Conservation (phyloP, 2,888 invertebrate species). For the Pseudolycoriella hygida region DNA sequence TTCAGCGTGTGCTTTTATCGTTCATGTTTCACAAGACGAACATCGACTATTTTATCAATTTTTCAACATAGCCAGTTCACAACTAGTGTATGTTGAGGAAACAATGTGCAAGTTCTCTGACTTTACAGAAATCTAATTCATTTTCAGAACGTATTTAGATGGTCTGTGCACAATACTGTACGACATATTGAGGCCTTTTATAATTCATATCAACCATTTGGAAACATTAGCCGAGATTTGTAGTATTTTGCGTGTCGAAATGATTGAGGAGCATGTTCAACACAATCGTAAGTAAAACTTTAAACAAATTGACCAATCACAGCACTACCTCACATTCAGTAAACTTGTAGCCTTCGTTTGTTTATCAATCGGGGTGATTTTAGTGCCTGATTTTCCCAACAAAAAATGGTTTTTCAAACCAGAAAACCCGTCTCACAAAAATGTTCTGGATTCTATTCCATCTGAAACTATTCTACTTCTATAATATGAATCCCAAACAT, state of each 20-base stretch:
- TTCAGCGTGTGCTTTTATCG: constrained; percentile 73
- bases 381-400: too few relatives aligned
- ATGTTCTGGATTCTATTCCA: too few relatives aligned
- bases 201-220: constrained; percentile 92
- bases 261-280: constrained; percentile 79
- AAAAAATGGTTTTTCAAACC: too few relatives aligned
- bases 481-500: too few relatives aligned
- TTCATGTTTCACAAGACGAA: constrained; percentile 91
- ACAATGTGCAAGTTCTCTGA: too few relatives aligned
- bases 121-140: background rate
- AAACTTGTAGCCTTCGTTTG: too few relatives aligned
- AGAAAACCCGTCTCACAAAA: too few relatives aligned
- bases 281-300: constrained; percentile 47
- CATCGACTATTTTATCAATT: constrained; percentile 81
- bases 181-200: constrained; percentile 79
- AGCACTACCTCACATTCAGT: too few relatives aligned
- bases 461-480: too few relatives aligned
- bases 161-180: constrained; percentile 75
- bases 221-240: constrained; percentile 96
- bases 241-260: constrained; percentile 77
- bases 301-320: constrained; percentile 1
- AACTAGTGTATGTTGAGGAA: constrained; percentile 34
- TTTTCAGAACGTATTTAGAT: constrained; percentile 56
- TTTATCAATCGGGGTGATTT: too few relatives aligned
- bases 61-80: constrained; percentile 50